Conservation (phyloP, 1,140 invertebrate species). For the Drosophila bocki region DNA sequence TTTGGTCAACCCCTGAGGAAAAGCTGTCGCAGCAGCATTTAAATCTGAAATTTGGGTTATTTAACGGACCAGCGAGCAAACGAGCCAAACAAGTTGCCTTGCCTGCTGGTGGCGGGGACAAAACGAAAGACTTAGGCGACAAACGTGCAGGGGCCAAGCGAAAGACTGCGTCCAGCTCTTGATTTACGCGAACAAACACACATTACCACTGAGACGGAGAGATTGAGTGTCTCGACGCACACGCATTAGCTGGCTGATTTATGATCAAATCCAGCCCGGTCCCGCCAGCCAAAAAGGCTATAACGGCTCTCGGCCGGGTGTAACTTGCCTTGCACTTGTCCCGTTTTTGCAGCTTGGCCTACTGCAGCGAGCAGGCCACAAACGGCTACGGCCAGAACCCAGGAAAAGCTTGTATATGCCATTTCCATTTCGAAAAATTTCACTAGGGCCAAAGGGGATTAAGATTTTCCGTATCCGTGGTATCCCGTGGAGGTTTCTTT, state of each 20-base stretch:
- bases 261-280: slow-evolving; percentile 40
- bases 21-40: slow-evolving; percentile 59
- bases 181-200: slow-evolving; percentile 44
- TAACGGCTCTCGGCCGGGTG: slow-evolving; percentile 32
- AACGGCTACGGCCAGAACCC: background rate
- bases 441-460: slow-evolving; percentile 13
- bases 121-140: slow-evolving; percentile 64
- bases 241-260: slow-evolving; percentile 18
- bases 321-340: slow-evolving; percentile 74
- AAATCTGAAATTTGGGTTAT: slow-evolving; percentile 78
- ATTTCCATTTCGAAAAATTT: slow-evolving; percentile 4
- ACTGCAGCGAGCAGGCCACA: background rate
- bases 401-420: slow-evolving; percentile 11
- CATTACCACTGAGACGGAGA: slow-evolving; percentile 29
- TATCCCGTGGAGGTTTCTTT: slow-evolving; percentile 15
- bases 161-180: slow-evolving; percentile 60
- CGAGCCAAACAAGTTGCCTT: slow-evolving; percentile 44
- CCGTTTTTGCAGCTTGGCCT: slow-evolving; percentile 44
- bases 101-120: background rate
- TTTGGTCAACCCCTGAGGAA: slow-evolving; percentile 46
- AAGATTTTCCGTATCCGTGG: slow-evolving; percentile 10
- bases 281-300: slow-evolving; percentile 51
- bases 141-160: slow-evolving; percentile 34
- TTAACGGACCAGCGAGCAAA: slow-evolving; percentile 71
- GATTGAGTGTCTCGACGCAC: slow-evolving; percentile 6